Percentiles rank a stretch among this genome's conserved stretches.
These are phyloP conservation scores for Furcula furcula DNA, from an alignment of 2,888 invertebrate species.

Conservation along the genomic window DNA sequence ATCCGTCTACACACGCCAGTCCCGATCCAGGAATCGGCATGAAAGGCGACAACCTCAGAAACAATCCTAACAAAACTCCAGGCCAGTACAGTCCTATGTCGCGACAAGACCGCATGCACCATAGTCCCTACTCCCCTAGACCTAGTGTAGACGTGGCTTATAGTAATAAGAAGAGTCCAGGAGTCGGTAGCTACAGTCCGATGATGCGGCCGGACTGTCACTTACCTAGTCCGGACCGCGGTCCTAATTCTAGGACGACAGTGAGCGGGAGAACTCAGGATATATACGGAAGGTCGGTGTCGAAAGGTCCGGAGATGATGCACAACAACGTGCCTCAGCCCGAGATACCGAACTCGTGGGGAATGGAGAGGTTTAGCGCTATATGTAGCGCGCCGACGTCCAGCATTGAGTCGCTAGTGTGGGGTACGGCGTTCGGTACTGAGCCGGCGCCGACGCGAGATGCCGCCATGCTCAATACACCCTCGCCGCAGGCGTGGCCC, in stretches of 20 bases:
- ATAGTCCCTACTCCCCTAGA: conserved; percentile 69
- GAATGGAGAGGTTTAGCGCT: conserved; percentile 54
- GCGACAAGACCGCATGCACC: conserved; percentile 64
- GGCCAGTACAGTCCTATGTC: conserved; percentile 75
- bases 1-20: conserved; percentile 68
- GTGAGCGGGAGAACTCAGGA: conserved; percentile 48
- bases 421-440: conserved; percentile 49
- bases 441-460: conserved; percentile 40
- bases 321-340: conserved; percentile 45
- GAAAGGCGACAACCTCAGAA: conserved; percentile 55
- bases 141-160: conserved; percentile 63
- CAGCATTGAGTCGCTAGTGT: conserved; percentile 60
- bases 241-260: conserved; percentile 42
- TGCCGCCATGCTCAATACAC: conserved; percentile 56
- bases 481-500: conserved; percentile 60
- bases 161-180: conserved; percentile 66
- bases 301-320: conserved; percentile 54
- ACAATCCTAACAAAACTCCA: conserved; percentile 60
- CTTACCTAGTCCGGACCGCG: conserved; percentile 63
- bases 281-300: conserved; percentile 47
- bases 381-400: conserved; percentile 39
- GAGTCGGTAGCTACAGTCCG: conserved; percentile 67
- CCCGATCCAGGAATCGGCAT: conserved; percentile 65
- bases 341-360: conserved; percentile 58
- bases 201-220: conserved; percentile 69